phyloP scores from a whole-genome alignment of 2,113 vertebrate species.

The Coryphaenoides rupestris region DNA sequence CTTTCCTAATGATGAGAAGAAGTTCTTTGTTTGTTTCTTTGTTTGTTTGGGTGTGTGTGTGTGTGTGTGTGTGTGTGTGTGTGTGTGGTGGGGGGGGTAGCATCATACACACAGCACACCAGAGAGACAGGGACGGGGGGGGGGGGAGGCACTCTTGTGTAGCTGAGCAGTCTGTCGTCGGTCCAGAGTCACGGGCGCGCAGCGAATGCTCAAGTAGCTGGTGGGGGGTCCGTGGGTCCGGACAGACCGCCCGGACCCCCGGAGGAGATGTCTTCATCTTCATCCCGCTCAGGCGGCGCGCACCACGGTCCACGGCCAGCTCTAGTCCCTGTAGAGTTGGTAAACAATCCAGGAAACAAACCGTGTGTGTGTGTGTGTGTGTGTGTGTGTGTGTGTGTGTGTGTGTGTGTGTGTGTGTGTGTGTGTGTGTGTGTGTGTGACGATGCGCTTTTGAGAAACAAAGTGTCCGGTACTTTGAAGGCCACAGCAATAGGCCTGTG shows the following conservation, averaged over 20 bases:
- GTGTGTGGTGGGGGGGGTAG: too few relatives aligned
- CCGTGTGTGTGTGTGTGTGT: slow-evolving; percentile 15
- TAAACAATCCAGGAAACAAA: slow-evolving; percentile 62
- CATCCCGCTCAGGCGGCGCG: slow-evolving; percentile 54
- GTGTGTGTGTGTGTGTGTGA: slow-evolving; percentile 10
- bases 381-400: too few relatives aligned
- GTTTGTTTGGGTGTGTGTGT: too few relatives aligned
- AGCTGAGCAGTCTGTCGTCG: slow-evolving; percentile 29
- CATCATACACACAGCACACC: too few relatives aligned
- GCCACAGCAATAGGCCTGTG: background rate
- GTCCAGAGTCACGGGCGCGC: slow-evolving; percentile 36
- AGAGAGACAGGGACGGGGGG: too few relatives aligned
- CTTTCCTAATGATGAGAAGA: too few relatives aligned
- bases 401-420: slow-evolving; percentile 5
- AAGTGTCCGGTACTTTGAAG: background rate
- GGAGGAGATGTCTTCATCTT: slow-evolving; percentile 43
- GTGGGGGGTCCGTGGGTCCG: slow-evolving; percentile 19
- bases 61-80: too few relatives aligned
- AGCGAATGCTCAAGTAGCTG: slow-evolving; percentile 50
- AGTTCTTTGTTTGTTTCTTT: too few relatives aligned
- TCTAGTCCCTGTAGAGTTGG: slow-evolving; percentile 59
- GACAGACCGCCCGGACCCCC: slow-evolving; percentile 61
- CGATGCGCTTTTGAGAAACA: background rate
- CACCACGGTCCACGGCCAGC: slow-evolving; percentile 43
- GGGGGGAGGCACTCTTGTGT: too few relatives aligned